Conservation (phyloP, 2,888 invertebrate species). For the Caenorhabditis panamensis region DNA sequence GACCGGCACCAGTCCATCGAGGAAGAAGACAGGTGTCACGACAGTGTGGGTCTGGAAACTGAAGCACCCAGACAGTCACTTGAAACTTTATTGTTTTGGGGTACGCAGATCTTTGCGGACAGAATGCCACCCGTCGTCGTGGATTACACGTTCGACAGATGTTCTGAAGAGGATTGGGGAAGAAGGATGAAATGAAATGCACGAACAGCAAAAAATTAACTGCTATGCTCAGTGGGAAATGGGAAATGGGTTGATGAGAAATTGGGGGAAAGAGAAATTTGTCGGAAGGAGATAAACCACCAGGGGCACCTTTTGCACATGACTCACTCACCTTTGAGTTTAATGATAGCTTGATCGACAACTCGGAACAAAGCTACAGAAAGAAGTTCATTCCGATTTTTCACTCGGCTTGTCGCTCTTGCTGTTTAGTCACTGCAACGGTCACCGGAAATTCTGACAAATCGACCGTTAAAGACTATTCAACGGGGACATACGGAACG, state of each 20-base stretch:
- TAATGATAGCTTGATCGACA: constrained; percentile 42
- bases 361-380: constrained; percentile 1
- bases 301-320: constrained; percentile 12
- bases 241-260: constrained; percentile 2
- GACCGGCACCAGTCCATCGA: constrained; percentile 33
- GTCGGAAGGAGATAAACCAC: background rate
- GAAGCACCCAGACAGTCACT: constrained; percentile 33
- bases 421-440: constrained; percentile 8
- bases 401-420: background rate
- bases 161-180: constrained; percentile 25
- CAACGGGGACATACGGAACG: constrained; percentile 14
- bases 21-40: constrained; percentile 35
- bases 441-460: constrained; percentile 52
- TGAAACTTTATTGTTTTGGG: constrained; percentile 42
- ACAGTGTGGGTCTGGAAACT: constrained; percentile 38
- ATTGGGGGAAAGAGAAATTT: constrained; percentile 31
- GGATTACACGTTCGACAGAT: constrained; percentile 29
- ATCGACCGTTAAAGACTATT: constrained; percentile 53
- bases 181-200: constrained; percentile 15
- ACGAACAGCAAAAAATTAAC: constrained; percentile 44
- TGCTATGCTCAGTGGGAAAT: constrained; percentile 48
- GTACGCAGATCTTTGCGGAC: constrained; percentile 12
- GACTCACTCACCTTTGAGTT: constrained; percentile 31
- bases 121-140: constrained; percentile 2
- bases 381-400: constrained; percentile 23